Conservation (phyloP, 2,113 vertebrate genomes). For the Sinocyclocheilus anophthalmus region DNA sequence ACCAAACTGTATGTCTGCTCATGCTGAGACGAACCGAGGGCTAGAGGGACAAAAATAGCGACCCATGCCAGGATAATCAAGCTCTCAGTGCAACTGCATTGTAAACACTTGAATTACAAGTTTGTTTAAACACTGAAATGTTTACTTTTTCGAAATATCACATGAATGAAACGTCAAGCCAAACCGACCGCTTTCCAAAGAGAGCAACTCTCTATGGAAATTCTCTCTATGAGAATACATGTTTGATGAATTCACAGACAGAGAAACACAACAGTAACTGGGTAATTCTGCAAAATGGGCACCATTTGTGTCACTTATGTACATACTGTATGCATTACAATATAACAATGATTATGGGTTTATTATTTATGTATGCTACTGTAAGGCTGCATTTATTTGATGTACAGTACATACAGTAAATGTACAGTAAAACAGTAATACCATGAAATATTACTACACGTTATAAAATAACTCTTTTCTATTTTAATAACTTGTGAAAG, state of each 20-base stretch:
- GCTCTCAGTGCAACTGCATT: neutral
- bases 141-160: slow-evolving; percentile 45
- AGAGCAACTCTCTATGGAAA: slow-evolving; percentile 45
- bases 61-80: neutral
- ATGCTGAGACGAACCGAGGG: slow-evolving; percentile 10
- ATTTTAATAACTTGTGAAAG: too few relatives aligned
- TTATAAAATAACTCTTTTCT: neutral
- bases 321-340: neutral
- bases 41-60: neutral
- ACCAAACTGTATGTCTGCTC: neutral
- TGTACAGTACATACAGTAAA: neutral
- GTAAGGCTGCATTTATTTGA: neutral
- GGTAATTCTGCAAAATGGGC: neutral
- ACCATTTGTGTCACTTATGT: neutral
- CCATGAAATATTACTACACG: too few relatives aligned
- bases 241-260: neutral
- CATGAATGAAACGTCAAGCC: slow-evolving; percentile 65
- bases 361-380: neutral
- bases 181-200: slow-evolving; percentile 69
- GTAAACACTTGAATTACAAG: slow-evolving; percentile 9
- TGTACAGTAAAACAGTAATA: neutral
- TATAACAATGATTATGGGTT: neutral
- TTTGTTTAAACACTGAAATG: slow-evolving; percentile 9
- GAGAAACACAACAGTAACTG: neutral
- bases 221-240: neutral